Evolutionary conservation across 2,797 vertebrate genomes (phyloP).

Genomic region (Glossophaga mutica): DNA sequence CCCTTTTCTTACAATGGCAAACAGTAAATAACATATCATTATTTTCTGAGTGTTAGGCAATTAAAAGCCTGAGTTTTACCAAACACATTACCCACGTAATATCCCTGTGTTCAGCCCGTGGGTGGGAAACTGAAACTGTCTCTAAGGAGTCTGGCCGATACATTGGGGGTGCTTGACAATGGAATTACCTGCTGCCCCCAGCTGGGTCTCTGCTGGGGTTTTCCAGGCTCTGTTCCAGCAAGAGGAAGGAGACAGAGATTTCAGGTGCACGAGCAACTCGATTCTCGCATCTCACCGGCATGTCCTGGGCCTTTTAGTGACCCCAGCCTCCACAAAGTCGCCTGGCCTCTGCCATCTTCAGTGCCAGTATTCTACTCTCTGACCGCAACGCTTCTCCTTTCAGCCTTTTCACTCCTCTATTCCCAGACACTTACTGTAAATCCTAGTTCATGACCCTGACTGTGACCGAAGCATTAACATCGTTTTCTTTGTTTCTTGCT

Average conservation of each 20-base stretch:
- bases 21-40: background rate
- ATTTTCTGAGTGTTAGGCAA: background rate
- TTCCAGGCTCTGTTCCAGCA: background rate
- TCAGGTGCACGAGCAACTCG: background rate
- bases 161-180: background rate
- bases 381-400: background rate
- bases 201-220: background rate
- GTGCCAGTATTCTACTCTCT: background rate
- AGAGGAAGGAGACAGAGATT: background rate
- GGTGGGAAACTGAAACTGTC: background rate
- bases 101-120: background rate
- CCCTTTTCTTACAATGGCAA: background rate
- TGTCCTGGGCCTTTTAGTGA: background rate
- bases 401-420: background rate
- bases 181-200: background rate
- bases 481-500: background rate
- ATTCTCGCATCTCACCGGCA: background rate
- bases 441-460: background rate
- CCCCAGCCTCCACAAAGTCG: background rate
- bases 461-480: background rate
- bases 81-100: background rate
- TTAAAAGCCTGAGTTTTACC: background rate
- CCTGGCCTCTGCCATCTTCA: background rate
- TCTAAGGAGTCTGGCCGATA: background rate
- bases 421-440: background rate